Evolutionary conservation across 1,140 invertebrate species (phyloP).

Genomic region (Steinernema khuongi): DNA sequence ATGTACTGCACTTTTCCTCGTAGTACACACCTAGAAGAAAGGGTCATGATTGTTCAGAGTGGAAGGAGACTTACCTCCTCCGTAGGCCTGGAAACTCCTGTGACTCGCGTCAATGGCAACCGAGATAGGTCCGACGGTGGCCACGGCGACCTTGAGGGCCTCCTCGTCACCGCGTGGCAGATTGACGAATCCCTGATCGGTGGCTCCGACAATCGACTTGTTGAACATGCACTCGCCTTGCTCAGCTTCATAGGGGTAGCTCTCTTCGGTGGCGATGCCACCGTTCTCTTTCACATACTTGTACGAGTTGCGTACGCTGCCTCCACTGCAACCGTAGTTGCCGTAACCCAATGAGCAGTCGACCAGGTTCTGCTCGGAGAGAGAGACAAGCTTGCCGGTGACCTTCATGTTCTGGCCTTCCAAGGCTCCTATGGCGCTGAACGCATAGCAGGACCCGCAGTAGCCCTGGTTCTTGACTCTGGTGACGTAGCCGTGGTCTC

Average conservation of each 20-base stretch:
- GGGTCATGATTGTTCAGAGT: neutral
- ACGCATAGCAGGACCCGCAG: constrained; percentile 91
- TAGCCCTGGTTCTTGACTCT: constrained; percentile 79
- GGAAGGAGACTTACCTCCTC: constrained; percentile 38
- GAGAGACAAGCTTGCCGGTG: constrained; percentile 74
- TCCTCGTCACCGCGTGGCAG: constrained; percentile 66
- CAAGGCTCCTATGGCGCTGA: constrained; percentile 84
- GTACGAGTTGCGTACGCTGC: constrained; percentile 82
- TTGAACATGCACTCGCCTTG: constrained; percentile 68
- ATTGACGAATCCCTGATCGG: constrained; percentile 77
- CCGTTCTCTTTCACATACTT: constrained; percentile 78
- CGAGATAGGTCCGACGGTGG: constrained; percentile 76
- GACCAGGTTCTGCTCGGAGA: constrained; percentile 78
- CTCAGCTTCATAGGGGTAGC: constrained; percentile 80
- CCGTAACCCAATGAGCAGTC: constrained; percentile 67
- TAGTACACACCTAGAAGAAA: constrained; percentile 66
- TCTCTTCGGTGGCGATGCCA: constrained; percentile 82
- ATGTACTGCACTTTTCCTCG: constrained; percentile 68
- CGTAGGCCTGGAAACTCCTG: constrained; percentile 73
- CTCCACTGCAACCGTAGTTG: constrained; percentile 91
- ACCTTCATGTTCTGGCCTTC: constrained; percentile 90
- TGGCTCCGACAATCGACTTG: constrained; percentile 70
- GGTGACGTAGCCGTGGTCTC: constrained; percentile 76
- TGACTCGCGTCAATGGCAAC: constrained; percentile 85
- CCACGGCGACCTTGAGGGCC: constrained; percentile 71